Percentiles rank a stretch among this genome's conserved stretches.
These are phyloP conservation scores for Cataglyphis altisquamis DNA, from an alignment of 2,888 invertebrate genomes.

Conservation along the genomic window DNA sequence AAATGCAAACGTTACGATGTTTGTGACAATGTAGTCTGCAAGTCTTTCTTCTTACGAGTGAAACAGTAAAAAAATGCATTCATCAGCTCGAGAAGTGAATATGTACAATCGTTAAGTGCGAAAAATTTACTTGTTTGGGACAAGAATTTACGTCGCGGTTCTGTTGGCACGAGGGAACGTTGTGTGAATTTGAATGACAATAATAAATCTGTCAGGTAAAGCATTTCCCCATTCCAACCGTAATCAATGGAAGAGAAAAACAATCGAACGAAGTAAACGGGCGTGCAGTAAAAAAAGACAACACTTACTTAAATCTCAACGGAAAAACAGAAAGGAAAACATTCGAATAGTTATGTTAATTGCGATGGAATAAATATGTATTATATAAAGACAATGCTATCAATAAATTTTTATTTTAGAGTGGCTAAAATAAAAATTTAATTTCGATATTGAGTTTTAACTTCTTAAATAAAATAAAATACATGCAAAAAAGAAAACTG, in stretches of 20 bases:
- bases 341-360: slow-evolving; percentile 12
- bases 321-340: slow-evolving; percentile 4
- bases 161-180: slow-evolving; percentile 38
- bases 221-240: slow-evolving; percentile 10
- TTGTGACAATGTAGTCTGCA: not conserved
- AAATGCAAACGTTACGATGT: slow-evolving; percentile 1
- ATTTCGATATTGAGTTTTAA: not conserved
- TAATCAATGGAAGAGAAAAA: slow-evolving; percentile 48
- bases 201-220: slow-evolving; percentile 48
- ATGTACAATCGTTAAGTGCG: slow-evolving; percentile 46
- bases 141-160: slow-evolving; percentile 51
- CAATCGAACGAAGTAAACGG: slow-evolving; percentile 30
- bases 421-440: not conserved
- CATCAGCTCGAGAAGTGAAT: slow-evolving; percentile 16
- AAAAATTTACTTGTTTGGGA: slow-evolving; percentile 51
- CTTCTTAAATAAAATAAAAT: not conserved
- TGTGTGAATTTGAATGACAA: slow-evolving; percentile 51
- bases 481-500: not conserved
- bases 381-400: not conserved
- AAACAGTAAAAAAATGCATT: slow-evolving; percentile 27
- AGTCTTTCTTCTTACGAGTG: not conserved
- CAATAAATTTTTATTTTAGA: too few species aligned
- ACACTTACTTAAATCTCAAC: slow-evolving; percentile 29
- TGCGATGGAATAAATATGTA: not conserved
- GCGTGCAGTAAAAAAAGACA: slow-evolving; percentile 16